A percentile compares a stretch with the other conserved stretches of the same genome.
phyloP scores from a whole-genome alignment of 1,140 invertebrate species.

The Drosophila serrata region DNA sequence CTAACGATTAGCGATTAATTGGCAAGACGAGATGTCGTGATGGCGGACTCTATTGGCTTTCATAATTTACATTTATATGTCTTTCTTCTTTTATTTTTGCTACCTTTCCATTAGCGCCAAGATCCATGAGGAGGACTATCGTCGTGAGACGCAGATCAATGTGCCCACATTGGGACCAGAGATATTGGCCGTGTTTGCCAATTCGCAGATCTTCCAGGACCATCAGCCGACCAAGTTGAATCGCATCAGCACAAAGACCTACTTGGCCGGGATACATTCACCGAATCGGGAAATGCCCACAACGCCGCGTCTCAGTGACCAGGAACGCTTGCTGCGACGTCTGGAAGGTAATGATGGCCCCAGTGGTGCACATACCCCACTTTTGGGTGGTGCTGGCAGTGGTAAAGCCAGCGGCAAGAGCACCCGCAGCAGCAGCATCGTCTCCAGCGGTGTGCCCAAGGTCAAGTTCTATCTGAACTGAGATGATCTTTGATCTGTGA shows the following conservation, averaged over 20 bases:
- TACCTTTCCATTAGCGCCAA: slow-evolving; percentile 65
- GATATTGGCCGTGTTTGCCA: slow-evolving; percentile 83
- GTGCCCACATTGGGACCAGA: slow-evolving; percentile 82
- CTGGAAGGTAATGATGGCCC: slow-evolving; percentile 83
- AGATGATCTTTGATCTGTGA: slow-evolving; percentile 38
- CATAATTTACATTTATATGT: slow-evolving; percentile 26
- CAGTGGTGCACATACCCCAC: slow-evolving; percentile 58
- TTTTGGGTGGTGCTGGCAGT: slow-evolving; percentile 42
- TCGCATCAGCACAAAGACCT: slow-evolving; percentile 78
- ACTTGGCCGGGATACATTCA: slow-evolving; percentile 72
- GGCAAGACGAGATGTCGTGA: slow-evolving; percentile 23
- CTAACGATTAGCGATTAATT: slow-evolving; percentile 45
- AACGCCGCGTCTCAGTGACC: slow-evolving; percentile 73
- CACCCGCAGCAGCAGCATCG: slow-evolving; percentile 75
- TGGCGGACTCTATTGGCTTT: slow-evolving; percentile 28
- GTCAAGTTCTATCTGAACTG: slow-evolving; percentile 76
- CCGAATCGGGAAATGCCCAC: slow-evolving; percentile 74
- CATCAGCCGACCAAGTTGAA: slow-evolving; percentile 82
- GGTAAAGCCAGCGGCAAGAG: slow-evolving; percentile 72
- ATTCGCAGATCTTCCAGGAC: slow-evolving; percentile 85
- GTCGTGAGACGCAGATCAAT: slow-evolving; percentile 83
- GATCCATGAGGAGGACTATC: slow-evolving; percentile 84
- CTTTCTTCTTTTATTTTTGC: not conserved
- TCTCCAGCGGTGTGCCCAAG: slow-evolving; percentile 70
- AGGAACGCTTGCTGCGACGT: slow-evolving; percentile 75